Base-by-base conservation (phyloP, 2,888 invertebrate genomes). In the Nipponacmea schrenckii region DNA sequence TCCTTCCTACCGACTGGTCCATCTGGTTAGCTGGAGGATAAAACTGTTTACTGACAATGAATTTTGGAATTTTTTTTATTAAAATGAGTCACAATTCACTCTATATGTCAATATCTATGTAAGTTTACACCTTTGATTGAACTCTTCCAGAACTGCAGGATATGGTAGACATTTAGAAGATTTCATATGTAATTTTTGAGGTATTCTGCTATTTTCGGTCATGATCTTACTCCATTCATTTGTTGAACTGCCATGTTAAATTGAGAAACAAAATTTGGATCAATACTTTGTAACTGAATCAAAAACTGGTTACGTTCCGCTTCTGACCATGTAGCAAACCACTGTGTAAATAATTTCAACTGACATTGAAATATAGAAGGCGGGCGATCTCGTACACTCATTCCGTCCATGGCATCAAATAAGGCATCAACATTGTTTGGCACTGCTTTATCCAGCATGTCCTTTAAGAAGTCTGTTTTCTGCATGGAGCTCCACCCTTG, bases 321-420 rank as follows among this genome's bases (percentile, higher is more conserved):
- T 39, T 85, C 83, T 70, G 83, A 82, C 90, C 90, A 90, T 5
- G 77, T 74, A 44, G 83, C 82, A 80, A 88, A 88, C 89, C 89
- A 90, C 75, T 89, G 85, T 48, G 80, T 81, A 76, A 89, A 89
- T 5, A 90, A 80, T 75, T 89, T 88, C 74, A 89, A 77, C 77
- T 89, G 88, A 73, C 89, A 89, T 78, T 89, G 85, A 76, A 89
- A 89, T 44, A 90, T 87, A 70, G 85, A 87, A 10, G 89, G 89
- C 45, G 88, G 88, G 68, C 83, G 83, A 67, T 88, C 87, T 12
- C 72, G 68, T 3, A 87, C 82, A 66, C 83, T 82, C 71, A 86
- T 74, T 8, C 73, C 68, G 62, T 78, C 78, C 81, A 87, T 81
- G 4, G 85, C 83, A 73, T 84, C 84, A 79, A 86, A 85, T 26